Percentiles rank a stretch among this genome's conserved stretches.
These are phyloP conservation scores for Chaetoderma sp. DNA, from an alignment of 2,888 invertebrate genomes.

Conservation along the genomic window DNA sequence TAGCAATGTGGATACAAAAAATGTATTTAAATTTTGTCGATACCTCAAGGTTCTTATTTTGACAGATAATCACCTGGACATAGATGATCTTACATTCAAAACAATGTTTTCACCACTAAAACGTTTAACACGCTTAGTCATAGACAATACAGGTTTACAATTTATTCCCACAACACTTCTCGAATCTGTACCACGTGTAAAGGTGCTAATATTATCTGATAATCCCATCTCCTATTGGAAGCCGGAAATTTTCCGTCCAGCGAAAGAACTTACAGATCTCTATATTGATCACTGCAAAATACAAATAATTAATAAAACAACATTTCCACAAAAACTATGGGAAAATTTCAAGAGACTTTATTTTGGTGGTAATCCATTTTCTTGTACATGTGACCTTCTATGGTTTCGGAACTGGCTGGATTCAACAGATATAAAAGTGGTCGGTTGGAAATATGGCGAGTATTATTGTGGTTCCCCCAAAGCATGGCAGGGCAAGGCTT, in stretches of 20 bases:
- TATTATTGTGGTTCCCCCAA: constrained; percentile 9
- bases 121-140: too few relatives aligned
- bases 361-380: constrained; percentile 74
- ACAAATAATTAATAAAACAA: constrained; percentile 12
- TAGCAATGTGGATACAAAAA: neutral
- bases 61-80: constrained; percentile 3
- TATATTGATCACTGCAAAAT: constrained; percentile 28
- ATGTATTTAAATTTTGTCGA: constrained; percentile 17
- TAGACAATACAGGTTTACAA: too few relatives aligned
- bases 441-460: neutral
- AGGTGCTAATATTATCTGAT: too few relatives aligned
- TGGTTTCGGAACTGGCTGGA: constrained; percentile 38
- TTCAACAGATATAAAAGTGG: neutral
- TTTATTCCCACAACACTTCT: too few relatives aligned
- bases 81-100: too few relatives aligned
- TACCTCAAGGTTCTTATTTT: constrained; percentile 10
- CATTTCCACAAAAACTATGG: constrained; percentile 15
- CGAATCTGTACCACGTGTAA: too few relatives aligned
- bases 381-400: constrained; percentile 74
- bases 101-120: too few relatives aligned
- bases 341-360: constrained; percentile 67
- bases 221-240: constrained; percentile 6
- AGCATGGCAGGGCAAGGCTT: neutral
- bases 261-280: constrained; percentile 8
- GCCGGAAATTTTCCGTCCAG: neutral